Evolutionary conservation across 2,113 vertebrate genomes (phyloP).

Genomic region (Peucedramus taeniatus): DNA sequence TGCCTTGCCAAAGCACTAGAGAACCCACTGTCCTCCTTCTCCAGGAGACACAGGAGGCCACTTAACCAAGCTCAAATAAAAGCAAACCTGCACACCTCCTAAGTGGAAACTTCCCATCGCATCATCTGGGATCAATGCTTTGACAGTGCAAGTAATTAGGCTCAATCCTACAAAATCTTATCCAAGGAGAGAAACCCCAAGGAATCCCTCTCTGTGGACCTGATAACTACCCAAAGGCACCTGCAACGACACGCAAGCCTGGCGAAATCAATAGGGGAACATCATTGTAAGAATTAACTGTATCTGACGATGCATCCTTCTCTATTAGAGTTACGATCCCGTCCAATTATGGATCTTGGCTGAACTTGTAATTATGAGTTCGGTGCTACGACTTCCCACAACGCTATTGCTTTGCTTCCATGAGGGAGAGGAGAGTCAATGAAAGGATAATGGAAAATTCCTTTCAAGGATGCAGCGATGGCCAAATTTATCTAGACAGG

Average conservation of each 20-base stretch:
- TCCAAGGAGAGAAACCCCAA: neutral
- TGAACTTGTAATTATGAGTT: conserved; percentile 56
- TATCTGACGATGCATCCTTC: conserved; percentile 29
- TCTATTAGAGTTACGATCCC: conserved; percentile 52
- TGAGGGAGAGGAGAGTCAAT: conserved; percentile 46
- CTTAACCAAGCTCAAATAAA: neutral
- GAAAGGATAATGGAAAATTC: conserved; percentile 52
- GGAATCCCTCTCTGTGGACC: conserved; percentile 4
- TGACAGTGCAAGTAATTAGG: neutral
- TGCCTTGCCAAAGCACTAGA: neutral
- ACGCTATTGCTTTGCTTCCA: conserved; percentile 17
- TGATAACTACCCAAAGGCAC: neutral
- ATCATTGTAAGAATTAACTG: conserved; percentile 45
- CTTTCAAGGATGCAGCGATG: conserved; percentile 16
- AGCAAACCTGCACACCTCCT: neutral
- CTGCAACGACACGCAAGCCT: neutral
- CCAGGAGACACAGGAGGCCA: neutral
- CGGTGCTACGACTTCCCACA: conserved; percentile 17
- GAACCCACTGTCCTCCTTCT: neutral
- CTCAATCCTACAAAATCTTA: neutral
- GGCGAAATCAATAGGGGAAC: neutral
- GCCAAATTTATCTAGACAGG: conserved; percentile 24
- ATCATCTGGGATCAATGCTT: neutral
- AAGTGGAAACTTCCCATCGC: neutral
- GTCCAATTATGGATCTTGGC: conserved; percentile 58